Conservation (phyloP, 2,797 vertebrate genomes). For the Poeciliopsis turneri region DNA sequence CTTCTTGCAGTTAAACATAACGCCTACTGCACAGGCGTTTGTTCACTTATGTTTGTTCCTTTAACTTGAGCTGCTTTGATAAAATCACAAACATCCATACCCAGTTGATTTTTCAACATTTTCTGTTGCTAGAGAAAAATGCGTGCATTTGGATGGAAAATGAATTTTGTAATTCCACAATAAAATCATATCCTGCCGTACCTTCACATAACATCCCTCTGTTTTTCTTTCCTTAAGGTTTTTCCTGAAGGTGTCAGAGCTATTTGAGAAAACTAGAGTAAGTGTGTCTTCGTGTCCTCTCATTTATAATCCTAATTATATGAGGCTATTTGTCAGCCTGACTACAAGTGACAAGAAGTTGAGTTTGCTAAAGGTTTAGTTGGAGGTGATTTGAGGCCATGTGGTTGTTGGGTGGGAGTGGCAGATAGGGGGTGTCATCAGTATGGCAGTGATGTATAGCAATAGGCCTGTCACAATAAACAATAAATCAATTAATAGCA, state of each 20-base stretch:
- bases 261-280: slow-evolving; percentile 98
- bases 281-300: slow-evolving; percentile 32
- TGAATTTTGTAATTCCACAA: neutral
- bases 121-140: neutral
- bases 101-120: neutral
- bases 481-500: no score
- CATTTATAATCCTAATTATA: neutral
- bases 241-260: slow-evolving; percentile 96
- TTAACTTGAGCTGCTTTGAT: neutral
- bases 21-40: neutral
- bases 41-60: neutral
- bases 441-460: neutral
- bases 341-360: neutral
- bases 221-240: slow-evolving; percentile 80
- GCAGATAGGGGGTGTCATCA: neutral
- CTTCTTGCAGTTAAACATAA: neutral
- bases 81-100: neutral
- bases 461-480: no score
- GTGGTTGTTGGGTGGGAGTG: neutral
- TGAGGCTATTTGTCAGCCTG: neutral
- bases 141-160: neutral
- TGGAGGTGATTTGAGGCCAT: neutral
- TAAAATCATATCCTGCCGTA: neutral
- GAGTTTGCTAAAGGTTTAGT: neutral
- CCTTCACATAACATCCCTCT: neutral